Conservation (phyloP, 92 coral and sea anemone genomes). For the Paragorgia papillata region DNA sequence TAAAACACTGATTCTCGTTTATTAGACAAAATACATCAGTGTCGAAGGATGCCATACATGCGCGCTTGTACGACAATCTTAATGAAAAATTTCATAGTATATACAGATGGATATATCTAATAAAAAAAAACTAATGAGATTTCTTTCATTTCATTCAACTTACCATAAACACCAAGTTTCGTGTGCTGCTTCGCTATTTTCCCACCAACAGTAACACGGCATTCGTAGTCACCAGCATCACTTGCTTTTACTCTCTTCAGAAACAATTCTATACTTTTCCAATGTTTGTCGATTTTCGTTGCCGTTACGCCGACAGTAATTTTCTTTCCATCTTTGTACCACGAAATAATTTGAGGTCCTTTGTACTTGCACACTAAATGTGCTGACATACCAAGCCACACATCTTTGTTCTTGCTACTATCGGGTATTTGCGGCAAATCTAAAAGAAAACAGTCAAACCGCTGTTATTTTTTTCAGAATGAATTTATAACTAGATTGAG, state of each 20-base stretch:
- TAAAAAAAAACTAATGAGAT: no score
- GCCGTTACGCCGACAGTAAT: not conserved
- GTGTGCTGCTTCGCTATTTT: not conserved
- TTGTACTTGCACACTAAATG: not conserved
- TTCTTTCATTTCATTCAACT: no score
- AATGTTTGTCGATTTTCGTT: not conserved
- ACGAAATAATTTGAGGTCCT: not conserved
- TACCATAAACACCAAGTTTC: no score
- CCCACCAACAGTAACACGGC: not conserved
- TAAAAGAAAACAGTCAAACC: not conserved
- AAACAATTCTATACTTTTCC: not conserved
- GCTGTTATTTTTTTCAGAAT: no score
- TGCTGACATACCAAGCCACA: not conserved
- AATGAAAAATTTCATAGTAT: no score
- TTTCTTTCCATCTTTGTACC: not conserved
- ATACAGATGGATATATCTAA: no score
- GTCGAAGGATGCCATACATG: no score
- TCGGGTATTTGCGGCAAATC: not conserved
- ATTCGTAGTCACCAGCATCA: not conserved
- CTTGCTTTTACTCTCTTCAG: not conserved
- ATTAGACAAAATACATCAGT: no score
- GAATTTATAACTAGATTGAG: no score
- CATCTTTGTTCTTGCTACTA: not conserved
- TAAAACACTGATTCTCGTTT: no score
- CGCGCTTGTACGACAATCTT: no score